Evolutionary conservation across 2,888 invertebrate species (phyloP).

Genomic region (Drosophila tripunctata): DNA sequence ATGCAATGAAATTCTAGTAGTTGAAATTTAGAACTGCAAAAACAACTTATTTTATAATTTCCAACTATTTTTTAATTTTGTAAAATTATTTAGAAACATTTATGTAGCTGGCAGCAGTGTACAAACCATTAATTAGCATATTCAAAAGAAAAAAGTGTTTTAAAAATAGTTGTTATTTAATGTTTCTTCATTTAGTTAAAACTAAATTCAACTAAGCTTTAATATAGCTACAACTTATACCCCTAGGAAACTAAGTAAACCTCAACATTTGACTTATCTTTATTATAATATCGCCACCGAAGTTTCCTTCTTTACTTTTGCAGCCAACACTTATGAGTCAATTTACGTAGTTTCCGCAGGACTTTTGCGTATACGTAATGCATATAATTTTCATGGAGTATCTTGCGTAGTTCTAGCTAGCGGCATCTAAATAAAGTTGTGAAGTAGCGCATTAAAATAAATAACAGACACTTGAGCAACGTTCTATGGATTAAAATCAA

Average conservation of each 20-base stretch:
- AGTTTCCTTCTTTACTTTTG: not conserved
- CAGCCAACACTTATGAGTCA: conserved; percentile 65
- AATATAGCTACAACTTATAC: not conserved
- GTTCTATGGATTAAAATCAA: conserved; percentile 70
- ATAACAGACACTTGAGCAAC: conserved; percentile 70
- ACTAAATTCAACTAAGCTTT: not conserved
- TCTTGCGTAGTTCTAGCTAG: conserved; percentile 18
- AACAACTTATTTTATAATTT: too few relatives aligned
- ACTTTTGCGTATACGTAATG: conserved; percentile 66
- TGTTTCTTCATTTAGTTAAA: too few relatives aligned
- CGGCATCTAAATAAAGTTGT: conserved; percentile 75
- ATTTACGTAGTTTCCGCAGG: conserved; percentile 50
- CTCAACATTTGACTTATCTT: conserved; percentile 11
- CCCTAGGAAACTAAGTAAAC: not conserved
- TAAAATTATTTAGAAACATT: too few relatives aligned
- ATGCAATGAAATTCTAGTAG: too few relatives aligned
- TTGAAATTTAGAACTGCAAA: too few relatives aligned
- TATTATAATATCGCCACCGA: not conserved
- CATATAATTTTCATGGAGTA: conserved; percentile 67
- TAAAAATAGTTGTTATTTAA: too few relatives aligned
- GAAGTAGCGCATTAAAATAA: conserved; percentile 77
- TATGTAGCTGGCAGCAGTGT: too few relatives aligned
- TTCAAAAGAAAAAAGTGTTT: too few relatives aligned
- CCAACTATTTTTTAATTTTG: too few relatives aligned
- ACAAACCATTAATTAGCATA: too few relatives aligned